Evolutionary conservation across 2,113 vertebrate species (phyloP), one percentile per base, ranked within the genome.

Genomic region (Myotis brandtii): DNA sequence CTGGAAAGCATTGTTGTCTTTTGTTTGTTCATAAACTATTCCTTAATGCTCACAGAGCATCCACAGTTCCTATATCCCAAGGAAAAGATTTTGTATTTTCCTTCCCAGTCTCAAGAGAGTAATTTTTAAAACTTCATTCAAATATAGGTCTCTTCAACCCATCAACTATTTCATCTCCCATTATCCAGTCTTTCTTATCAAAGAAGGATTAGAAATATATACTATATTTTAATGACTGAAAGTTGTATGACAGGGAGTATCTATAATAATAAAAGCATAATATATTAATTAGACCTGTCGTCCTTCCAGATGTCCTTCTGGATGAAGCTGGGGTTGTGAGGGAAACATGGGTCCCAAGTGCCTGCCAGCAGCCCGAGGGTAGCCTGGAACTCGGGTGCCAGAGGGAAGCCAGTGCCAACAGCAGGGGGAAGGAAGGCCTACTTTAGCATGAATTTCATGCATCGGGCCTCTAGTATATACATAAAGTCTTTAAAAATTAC

Each of bases 21-120:
- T 95, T 52, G 37, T 86, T 95, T 85, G 54, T 56, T n/a, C 37
- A 73, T 56, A 66, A 92, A 54, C 52, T 88, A 77, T 37, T 48
- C 23, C 16, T 86, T 82, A 82, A 67, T 25, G 23, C 72, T 81
- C 34, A 40, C 59, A 16, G 21, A 32, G 48, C 20, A 89, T 37
- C 37, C 34, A n/a, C 10, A 90, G 3, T 75, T 79, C 9, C 10
- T 46, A 54, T 40, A 77, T 69, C 21, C 50, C 54, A 93, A 73
- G 52, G 6, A 54, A 54, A 21, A 54, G 20, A 85, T 92, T 93
- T 86, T 25, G 21, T 54, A 69, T 48, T 77, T 88, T 54, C 16
- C 40, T 8, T 89, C 46, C 62, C 46, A 77, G 3, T 50, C 30
- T 85, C 69, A 75, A 85, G 30, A 91, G 34, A 20, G 4, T 43